phyloP scores from a whole-genome alignment of 2,888 invertebrate species.

The Cheilosia vulpina region DNA sequence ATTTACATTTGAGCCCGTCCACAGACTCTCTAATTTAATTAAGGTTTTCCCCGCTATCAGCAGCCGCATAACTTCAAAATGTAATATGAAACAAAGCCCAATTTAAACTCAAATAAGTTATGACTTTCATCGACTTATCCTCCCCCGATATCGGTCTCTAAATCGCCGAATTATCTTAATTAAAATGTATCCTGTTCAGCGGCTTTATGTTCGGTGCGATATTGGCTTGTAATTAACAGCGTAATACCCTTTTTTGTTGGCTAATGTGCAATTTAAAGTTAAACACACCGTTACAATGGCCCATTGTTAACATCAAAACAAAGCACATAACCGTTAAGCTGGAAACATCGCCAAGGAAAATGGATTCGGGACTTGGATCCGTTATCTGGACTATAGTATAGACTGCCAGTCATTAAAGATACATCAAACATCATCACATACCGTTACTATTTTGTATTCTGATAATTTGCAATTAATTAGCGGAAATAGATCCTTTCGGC shows the following conservation, averaged over 20 bases:
- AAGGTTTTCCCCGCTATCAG: neutral
- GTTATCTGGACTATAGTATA: conserved; percentile 8
- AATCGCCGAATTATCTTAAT: conserved; percentile 24
- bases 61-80: neutral
- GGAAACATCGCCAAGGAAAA: neutral
- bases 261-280: conserved; percentile 10
- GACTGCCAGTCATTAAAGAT: conserved; percentile 13
- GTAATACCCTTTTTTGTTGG: conserved; percentile 18
- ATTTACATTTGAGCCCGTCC: conserved; percentile 25
- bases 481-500: conserved; percentile 38
- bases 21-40: conserved; percentile 25
- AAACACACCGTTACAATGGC: neutral
- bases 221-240: conserved; percentile 39
- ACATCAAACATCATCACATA: conserved; percentile 50
- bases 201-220: conserved; percentile 4
- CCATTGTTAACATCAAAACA: conserved; percentile 21
- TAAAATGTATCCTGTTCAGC: conserved; percentile 18
- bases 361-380: neutral
- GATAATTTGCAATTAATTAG: conserved; percentile 57
- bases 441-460: conserved; percentile 47
- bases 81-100: neutral
- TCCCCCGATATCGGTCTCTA: neutral
- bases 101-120: neutral
- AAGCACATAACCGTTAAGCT: conserved; percentile 17
- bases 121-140: neutral